Percentiles rank a stretch among this genome's conserved stretches.
These are phyloP conservation scores for Orius insidiosus DNA, from an alignment of 1,140 invertebrate genomes.

Conservation along the genomic window DNA sequence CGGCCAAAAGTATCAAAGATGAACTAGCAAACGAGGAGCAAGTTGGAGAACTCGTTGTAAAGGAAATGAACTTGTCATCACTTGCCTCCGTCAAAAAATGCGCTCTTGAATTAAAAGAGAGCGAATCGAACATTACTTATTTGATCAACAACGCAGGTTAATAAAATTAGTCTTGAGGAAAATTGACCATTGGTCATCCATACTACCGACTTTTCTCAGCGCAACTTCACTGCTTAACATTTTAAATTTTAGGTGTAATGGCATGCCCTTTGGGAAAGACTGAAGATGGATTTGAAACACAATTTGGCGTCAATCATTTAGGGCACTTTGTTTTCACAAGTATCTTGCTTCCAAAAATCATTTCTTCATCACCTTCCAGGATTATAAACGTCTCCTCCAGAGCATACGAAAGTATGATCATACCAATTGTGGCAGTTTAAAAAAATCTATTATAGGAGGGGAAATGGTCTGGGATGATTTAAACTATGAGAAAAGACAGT, in stretches of 20 bases:
- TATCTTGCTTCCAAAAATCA: slow-evolving; percentile 47
- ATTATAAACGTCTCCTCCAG: slow-evolving; percentile 52
- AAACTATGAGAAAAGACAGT: slow-evolving; percentile 40
- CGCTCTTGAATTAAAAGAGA: slow-evolving; percentile 38
- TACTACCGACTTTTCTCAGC: no score
- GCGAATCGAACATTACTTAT: slow-evolving; percentile 43
- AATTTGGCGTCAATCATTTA: slow-evolving; percentile 60
- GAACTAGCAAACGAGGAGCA: slow-evolving; percentile 28
- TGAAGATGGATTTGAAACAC: slow-evolving; percentile 50
- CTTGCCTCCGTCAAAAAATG: slow-evolving; percentile 53
- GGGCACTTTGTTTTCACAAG: slow-evolving; percentile 73
- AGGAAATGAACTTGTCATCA: slow-evolving; percentile 50
- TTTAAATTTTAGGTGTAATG: slow-evolving; percentile 43
- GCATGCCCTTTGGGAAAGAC: slow-evolving; percentile 37
- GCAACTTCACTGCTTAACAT: no score
- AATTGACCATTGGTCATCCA: no score
- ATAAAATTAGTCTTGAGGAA: no score
- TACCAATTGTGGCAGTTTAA: neutral
- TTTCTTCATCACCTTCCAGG: slow-evolving; percentile 36
- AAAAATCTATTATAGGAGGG: slow-evolving; percentile 28
- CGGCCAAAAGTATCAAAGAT: slow-evolving; percentile 26
- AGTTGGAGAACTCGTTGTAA: slow-evolving; percentile 36
- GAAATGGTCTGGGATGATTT: slow-evolving; percentile 50
- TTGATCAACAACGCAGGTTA: slow-evolving; percentile 70
- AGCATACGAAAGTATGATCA: slow-evolving; percentile 32